Evolutionary conservation across 2,797 vertebrate genomes (phyloP).

Genomic region (Sebastes wilsoni): DNA sequence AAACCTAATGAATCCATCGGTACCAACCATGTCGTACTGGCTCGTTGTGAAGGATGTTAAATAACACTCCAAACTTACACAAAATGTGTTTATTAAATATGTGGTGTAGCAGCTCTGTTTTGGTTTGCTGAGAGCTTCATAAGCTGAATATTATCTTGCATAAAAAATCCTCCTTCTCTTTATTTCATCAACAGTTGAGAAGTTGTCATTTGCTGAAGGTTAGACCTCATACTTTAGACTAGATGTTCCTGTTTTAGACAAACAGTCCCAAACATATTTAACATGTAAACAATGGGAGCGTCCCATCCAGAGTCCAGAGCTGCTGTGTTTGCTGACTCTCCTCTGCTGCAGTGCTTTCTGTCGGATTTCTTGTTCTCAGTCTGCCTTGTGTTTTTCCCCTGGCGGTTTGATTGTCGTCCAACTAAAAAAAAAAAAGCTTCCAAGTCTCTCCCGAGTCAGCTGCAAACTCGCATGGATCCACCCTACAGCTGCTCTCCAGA

Average conservation of each 20-base stretch:
- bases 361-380: not conserved
- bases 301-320: not conserved
- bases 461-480: slow-evolving; percentile 46
- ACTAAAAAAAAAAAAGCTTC: too few species aligned
- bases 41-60: too few species aligned
- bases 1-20: too few species aligned
- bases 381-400: slow-evolving; percentile 1
- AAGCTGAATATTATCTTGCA: not conserved
- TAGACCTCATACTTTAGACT: not conserved
- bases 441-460: slow-evolving; percentile 40
- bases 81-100: not conserved
- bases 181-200: too few species aligned
- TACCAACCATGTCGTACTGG: too few species aligned
- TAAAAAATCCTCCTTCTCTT: not conserved
- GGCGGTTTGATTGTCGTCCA: slow-evolving; percentile 38
- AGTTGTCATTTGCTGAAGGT: not conserved
- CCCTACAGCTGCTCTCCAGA: slow-evolving; percentile 73
- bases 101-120: not conserved
- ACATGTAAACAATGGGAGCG: not conserved
- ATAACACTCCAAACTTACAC: too few species aligned
- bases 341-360: not conserved
- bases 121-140: too few species aligned
- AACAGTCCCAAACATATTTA: not conserved
- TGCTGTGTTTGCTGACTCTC: not conserved
- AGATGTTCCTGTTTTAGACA: not conserved